Evolutionary conservation across 2,113 vertebrate species (phyloP).

Genomic region (Lepus europaeus): DNA sequence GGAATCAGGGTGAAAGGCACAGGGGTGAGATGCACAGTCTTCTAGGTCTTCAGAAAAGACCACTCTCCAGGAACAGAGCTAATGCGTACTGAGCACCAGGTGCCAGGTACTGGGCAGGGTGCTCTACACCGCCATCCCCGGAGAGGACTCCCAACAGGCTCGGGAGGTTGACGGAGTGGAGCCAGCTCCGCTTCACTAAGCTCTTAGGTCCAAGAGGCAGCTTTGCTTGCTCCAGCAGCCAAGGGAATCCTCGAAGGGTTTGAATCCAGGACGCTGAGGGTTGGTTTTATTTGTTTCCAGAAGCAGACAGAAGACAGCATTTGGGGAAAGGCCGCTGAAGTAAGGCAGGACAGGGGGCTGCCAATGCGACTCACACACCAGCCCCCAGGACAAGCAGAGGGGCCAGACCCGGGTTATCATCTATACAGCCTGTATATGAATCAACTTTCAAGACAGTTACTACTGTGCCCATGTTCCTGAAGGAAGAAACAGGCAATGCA

Average conservation of each 20-base stretch:
- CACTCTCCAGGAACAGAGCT: neutral
- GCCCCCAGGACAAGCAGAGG: neutral
- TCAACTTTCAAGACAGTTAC: neutral
- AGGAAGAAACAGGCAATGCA: neutral
- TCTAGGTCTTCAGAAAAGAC: neutral
- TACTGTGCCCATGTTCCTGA: neutral
- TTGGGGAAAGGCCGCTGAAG: neutral
- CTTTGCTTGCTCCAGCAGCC: neutral
- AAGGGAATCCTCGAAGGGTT: neutral
- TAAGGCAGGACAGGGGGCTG: neutral
- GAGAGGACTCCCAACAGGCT: no score
- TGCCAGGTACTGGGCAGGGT: rapidly evolving
- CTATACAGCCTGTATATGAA: no score
- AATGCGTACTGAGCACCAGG: no score
- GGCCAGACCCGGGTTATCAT: neutral
- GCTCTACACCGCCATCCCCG: rapidly evolving
- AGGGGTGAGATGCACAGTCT: neutral
- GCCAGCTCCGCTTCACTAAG: neutral
- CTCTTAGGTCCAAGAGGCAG: no score
- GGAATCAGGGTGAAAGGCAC: neutral
- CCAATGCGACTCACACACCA: neutral
- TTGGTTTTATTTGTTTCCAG: neutral
- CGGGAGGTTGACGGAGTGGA: rapidly evolving
- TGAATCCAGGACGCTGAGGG: neutral
- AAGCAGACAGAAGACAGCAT: neutral